These are phyloP conservation scores for Netelia melanura DNA, from an alignment of 2,888 invertebrate genomes.

Conservation along the genomic window DNA sequence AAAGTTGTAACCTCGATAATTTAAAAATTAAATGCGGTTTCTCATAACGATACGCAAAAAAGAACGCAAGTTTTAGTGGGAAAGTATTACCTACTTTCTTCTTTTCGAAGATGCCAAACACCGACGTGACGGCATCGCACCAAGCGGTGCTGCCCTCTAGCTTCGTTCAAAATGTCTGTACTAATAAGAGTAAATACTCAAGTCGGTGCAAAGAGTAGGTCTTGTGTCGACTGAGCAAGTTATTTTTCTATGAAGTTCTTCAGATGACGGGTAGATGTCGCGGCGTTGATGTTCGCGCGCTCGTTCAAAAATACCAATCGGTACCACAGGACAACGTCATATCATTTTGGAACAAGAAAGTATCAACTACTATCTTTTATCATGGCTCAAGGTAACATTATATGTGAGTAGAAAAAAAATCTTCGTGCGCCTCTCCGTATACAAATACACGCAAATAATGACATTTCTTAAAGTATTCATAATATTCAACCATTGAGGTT, in stretches of 20 bases:
- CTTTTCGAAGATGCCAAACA: neutral
- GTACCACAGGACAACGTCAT: neutral
- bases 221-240: neutral
- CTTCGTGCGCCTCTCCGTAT: no score
- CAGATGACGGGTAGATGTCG: neutral
- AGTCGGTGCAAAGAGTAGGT: neutral
- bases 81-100: no score
- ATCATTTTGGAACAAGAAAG: neutral
- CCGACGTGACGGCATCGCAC: neutral
- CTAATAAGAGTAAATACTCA: neutral
- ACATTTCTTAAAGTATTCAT: no score
- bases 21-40: no score
- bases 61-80: no score
- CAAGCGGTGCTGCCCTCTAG: neutral
- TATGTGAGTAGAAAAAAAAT: no score
- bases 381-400: neutral
- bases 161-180: neutral
- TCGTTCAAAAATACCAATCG: neutral
- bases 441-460: no score
- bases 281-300: neutral
- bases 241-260: neutral
- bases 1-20: no score
- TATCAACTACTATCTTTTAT: neutral
- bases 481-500: no score
- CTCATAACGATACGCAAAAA: no score